Conservation (phyloP, 2,888 invertebrate species). For the Epinotia brunnichana region DNA sequence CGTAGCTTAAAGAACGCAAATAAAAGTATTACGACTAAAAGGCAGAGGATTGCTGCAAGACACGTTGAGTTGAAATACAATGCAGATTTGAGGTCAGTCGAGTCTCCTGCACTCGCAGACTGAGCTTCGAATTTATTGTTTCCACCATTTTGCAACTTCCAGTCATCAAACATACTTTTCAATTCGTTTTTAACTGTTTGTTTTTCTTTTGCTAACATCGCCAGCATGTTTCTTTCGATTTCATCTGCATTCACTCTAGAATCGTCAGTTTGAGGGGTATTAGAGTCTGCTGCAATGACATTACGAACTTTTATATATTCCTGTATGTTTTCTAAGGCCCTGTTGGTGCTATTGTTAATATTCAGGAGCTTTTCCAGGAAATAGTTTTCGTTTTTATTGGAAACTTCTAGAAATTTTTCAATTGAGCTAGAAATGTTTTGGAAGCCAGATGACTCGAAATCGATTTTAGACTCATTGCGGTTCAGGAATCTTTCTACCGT, state of each 20-base stretch:
- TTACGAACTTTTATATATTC: constrained; percentile 9
- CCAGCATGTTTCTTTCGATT: constrained; percentile 12
- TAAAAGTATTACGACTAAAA: constrained; percentile 22
- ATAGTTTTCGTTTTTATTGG: constrained; percentile 23
- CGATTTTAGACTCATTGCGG: constrained; percentile 25
- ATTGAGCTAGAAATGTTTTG: constrained; percentile 24
- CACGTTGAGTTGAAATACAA: constrained; percentile 38
- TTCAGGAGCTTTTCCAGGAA: constrained; percentile 25
- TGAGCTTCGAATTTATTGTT: constrained; percentile 21
- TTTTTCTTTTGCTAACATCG: constrained; percentile 32
- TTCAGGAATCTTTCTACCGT: constrained; percentile 32
- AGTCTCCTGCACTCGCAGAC: neutral
- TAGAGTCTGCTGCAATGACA: neutral
- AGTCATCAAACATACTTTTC: constrained; percentile 30
- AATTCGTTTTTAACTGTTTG: constrained; percentile 27
- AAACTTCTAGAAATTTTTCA: constrained; percentile 16
- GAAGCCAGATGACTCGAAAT: neutral
- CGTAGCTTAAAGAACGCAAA: constrained; percentile 26
- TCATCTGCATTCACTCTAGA: constrained; percentile 10
- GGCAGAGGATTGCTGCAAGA: constrained; percentile 16
- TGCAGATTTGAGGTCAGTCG: constrained; percentile 23
- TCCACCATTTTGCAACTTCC: constrained; percentile 14
- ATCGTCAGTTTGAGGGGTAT: neutral
- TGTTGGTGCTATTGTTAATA: constrained; percentile 31
- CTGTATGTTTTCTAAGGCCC: constrained; percentile 29